Base-by-base conservation (phyloP, 1,140 invertebrate genomes). In the Limonius californicus region DNA sequence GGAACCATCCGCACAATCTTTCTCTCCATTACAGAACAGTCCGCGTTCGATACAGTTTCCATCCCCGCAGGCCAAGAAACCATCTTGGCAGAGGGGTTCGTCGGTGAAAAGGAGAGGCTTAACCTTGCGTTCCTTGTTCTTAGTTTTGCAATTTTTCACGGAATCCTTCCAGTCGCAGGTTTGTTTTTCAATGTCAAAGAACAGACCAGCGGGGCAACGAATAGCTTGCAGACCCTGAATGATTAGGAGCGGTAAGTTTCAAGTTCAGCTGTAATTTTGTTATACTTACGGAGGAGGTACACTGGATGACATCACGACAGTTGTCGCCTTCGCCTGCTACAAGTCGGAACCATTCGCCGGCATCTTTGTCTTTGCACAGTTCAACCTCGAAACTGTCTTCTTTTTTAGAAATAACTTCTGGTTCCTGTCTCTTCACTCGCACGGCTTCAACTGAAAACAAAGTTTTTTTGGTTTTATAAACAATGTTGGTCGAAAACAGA, bases 101-200 rank as follows among this genome's bases (percentile, higher is more conserved):
- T 95, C 92, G 2, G 94, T 96, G 78, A 89, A 89, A 2, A 96
- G 79, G 61, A 94, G 80, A 57, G 94, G 94, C 75, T 94, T 94
- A 11, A 91, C 86, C 76, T 94, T 93, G 61, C 90, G 87, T 73
- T 94, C 92, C 76, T 94, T 94, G 77, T 88, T 93, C 80, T 94
- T 95, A 71, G 91, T 78, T 72, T 92, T 92, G 79, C 94, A 97
- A 76, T 96, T 96, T 76, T 93, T 94, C 0, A 97, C 94, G 1
- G 92, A 85, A 63, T 89, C 90, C 76, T 95, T 96, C 94, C 94
- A 97, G 74, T 96, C 92, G 74, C 94, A 97, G 1, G 94, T 96
- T 78, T 97, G 94, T 77, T 95, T 95, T 72, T 96, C 93, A 70
- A 96, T 95, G 75, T 97, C 94, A 79, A 97, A 97, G 74, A 88